phyloP scores from a whole-genome alignment of 2,113 vertebrate species.

The Reinhardtius hippoglossoides region DNA sequence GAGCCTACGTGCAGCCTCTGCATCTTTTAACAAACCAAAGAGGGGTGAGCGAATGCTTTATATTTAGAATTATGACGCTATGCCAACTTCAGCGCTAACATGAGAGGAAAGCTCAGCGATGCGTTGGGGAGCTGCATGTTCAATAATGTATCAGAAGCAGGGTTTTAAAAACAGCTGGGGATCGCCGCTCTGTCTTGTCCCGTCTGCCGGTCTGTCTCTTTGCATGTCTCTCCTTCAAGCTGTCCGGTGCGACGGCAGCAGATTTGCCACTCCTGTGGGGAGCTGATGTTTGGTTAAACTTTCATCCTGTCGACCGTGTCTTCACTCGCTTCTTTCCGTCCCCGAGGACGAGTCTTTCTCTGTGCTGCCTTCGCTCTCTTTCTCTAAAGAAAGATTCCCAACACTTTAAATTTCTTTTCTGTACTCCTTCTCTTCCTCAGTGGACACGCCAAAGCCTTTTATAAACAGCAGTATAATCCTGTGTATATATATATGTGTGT shows the following conservation, averaged over 20 bases:
- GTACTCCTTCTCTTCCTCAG: slow-evolving; percentile 18
- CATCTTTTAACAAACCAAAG: slow-evolving; percentile 71
- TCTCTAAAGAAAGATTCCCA: slow-evolving; percentile 6
- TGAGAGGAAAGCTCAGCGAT: slow-evolving; percentile 78
- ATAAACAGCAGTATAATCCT: neutral
- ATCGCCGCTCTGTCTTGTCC: slow-evolving; percentile 63
- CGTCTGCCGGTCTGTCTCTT: slow-evolving; percentile 66
- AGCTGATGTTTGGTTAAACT: slow-evolving; percentile 70
- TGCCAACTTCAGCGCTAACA: slow-evolving; percentile 72
- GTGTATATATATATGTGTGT: neutral
- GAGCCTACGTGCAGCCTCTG: slow-evolving; percentile 62
- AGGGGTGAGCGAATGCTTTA: slow-evolving; percentile 74
- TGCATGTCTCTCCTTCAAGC: slow-evolving; percentile 48
- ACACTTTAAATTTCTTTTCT: slow-evolving; percentile 6
- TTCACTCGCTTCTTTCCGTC: slow-evolving; percentile 40
- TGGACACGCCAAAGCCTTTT: slow-evolving; percentile 26
- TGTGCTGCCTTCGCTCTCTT: slow-evolving; percentile 21
- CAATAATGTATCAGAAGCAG: slow-evolving; percentile 81
- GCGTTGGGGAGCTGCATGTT: slow-evolving; percentile 70
- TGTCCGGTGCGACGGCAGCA: slow-evolving; percentile 49
- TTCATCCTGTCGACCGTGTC: slow-evolving; percentile 61
- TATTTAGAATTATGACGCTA: slow-evolving; percentile 80
- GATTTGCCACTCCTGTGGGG: slow-evolving; percentile 53
- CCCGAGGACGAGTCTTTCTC: slow-evolving; percentile 35
- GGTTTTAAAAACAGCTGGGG: slow-evolving; percentile 75